Percentiles rank a stretch among this genome's conserved stretches.
Conservation (phyloP, 2,888 invertebrate genomes). For the Chrysolina americana region DNA sequence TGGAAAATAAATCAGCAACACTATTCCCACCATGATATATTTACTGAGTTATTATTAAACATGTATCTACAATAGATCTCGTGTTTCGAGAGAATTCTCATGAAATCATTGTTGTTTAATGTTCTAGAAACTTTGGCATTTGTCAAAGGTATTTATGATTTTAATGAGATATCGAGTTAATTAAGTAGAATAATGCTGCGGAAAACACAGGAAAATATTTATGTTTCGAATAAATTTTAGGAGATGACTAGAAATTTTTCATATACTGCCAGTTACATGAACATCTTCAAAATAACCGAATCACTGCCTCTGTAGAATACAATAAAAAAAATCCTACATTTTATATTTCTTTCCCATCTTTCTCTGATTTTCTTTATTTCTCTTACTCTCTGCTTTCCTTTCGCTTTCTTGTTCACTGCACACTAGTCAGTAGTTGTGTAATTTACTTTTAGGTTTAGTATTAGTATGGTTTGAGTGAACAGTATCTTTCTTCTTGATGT, state of each 20-base stretch:
- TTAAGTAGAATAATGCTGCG: background rate
- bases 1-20: conserved; percentile 11
- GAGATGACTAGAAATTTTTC: background rate
- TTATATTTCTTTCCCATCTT: too few relatives aligned
- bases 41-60: conserved; percentile 6
- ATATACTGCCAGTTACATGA: background rate
- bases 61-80: background rate
- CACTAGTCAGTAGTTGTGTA: too few relatives aligned
- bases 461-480: too few relatives aligned
- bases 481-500: too few relatives aligned
- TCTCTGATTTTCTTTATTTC: too few relatives aligned
- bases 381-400: too few relatives aligned
- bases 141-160: conserved; percentile 23
- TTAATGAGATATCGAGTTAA: conserved; percentile 11
- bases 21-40: conserved; percentile 15
- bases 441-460: too few relatives aligned
- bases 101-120: conserved; percentile 27
- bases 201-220: background rate
- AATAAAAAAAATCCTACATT: too few relatives aligned
- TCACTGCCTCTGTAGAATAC: too few relatives aligned
- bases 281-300: too few relatives aligned
- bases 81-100: background rate
- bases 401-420: too few relatives aligned
- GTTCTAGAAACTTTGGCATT: conserved; percentile 25
- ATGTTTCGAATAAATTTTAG: conserved; percentile 2